These are phyloP conservation scores for Muntiacus muntjak DNA, from an alignment of 2,113 vertebrate species.

Conservation along the genomic window DNA sequence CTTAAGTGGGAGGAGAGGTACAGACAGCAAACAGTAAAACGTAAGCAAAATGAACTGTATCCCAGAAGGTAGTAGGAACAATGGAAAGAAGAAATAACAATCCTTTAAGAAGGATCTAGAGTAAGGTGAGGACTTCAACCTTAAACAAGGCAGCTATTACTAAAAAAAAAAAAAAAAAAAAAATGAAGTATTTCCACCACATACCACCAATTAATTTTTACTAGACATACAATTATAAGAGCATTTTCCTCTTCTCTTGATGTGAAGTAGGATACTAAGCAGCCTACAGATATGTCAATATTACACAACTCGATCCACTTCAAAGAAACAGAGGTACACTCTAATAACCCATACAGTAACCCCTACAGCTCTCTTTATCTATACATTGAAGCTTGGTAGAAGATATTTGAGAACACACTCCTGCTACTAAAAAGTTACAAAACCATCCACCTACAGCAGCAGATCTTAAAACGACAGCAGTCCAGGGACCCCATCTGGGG, in stretches of 20 bases:
- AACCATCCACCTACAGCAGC: background rate
- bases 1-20: background rate
- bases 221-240: constrained; percentile 11
- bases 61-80: background rate
- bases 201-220: background rate
- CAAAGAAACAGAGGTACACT: background rate
- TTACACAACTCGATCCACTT: background rate
- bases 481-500: background rate
- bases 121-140: background rate
- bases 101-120: background rate
- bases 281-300: background rate
- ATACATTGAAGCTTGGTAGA: background rate
- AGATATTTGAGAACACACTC: background rate
- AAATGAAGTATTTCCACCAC: background rate
- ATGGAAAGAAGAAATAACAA: background rate
- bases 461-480: background rate
- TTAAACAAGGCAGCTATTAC: background rate
- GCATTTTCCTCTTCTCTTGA: background rate
- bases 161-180: constrained; percentile 48
- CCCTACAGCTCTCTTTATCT: background rate
- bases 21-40: background rate
- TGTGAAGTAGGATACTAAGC: background rate
- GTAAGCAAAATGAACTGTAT: background rate
- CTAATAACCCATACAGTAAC: background rate
- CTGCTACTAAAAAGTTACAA: background rate